These are phyloP conservation scores for Brevipalpus yothersi DNA, from an alignment of 1,140 invertebrate species.

Conservation along the genomic window DNA sequence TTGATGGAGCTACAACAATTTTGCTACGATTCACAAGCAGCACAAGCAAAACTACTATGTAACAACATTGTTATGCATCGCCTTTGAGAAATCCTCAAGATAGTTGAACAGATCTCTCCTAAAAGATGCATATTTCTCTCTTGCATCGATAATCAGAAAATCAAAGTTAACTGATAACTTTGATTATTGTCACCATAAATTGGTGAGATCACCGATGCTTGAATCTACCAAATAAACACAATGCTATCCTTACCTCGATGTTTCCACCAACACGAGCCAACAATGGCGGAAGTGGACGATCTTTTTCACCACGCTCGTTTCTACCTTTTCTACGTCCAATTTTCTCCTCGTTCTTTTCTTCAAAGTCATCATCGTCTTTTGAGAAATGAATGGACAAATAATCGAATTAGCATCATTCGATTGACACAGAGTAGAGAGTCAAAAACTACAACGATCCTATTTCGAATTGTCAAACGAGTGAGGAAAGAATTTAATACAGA, in stretches of 20 bases:
- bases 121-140: neutral
- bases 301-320: slow-evolving; percentile 52
- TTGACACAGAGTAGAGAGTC: neutral
- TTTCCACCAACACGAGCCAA: slow-evolving; percentile 88
- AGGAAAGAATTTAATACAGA: slow-evolving; percentile 1
- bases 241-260: slow-evolving; percentile 46
- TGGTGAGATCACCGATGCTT: neutral
- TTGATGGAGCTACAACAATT: neutral
- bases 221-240: neutral
- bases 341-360: slow-evolving; percentile 58
- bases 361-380: slow-evolving; percentile 87
- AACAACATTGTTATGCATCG: neutral
- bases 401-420: neutral
- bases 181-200: neutral
- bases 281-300: slow-evolving; percentile 75
- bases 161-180: neutral
- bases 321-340: slow-evolving; percentile 51
- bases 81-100: neutral
- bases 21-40: neutral
- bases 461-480: too few species aligned
- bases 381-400: slow-evolving; percentile 2
- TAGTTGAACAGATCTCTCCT: neutral
- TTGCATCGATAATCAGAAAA: neutral
- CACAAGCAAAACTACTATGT: neutral
- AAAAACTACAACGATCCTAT: neutral